Conservation (phyloP, 2,797 vertebrate species). For the Clarias platycephalus region DNA sequence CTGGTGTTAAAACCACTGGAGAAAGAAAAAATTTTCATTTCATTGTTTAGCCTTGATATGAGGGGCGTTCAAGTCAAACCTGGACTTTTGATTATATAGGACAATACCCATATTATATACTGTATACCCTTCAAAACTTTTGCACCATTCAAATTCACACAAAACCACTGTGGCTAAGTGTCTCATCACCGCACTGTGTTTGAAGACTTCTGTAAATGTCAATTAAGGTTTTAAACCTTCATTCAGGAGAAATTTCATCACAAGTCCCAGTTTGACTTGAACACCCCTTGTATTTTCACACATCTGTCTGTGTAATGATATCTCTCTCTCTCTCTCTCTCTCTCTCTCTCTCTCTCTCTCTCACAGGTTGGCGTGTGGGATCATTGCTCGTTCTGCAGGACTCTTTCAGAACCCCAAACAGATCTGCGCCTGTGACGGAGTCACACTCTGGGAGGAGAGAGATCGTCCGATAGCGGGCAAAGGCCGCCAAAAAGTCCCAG, state of each 20-base stretch:
- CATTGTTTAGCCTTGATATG: background rate
- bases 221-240: too few species aligned
- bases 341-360: background rate
- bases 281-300: too few species aligned
- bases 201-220: too few species aligned
- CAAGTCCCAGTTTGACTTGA: too few species aligned
- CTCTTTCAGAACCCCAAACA: conserved; percentile 90
- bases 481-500: conserved; percentile 61
- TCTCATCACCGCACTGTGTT: too few species aligned
- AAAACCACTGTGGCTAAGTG: too few species aligned
- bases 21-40: background rate
- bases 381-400: conserved; percentile 87
- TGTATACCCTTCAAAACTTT: too few species aligned
- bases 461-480: conserved; percentile 73
- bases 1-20: background rate
- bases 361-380: conserved; percentile 85
- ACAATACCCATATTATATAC: too few species aligned
- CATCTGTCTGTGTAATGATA: background rate
- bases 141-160: too few species aligned
- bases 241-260: too few species aligned
- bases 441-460: conserved; percentile 91
- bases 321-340: conserved; percentile 3
- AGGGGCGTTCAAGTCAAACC: too few species aligned
- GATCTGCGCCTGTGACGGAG: conserved; percentile 87
- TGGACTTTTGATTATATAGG: background rate